A percentile compares a stretch with the other conserved stretches of the same genome.
phyloP scores from a whole-genome alignment of 2,888 invertebrate species.

The Luffia ferchaultella region DNA sequence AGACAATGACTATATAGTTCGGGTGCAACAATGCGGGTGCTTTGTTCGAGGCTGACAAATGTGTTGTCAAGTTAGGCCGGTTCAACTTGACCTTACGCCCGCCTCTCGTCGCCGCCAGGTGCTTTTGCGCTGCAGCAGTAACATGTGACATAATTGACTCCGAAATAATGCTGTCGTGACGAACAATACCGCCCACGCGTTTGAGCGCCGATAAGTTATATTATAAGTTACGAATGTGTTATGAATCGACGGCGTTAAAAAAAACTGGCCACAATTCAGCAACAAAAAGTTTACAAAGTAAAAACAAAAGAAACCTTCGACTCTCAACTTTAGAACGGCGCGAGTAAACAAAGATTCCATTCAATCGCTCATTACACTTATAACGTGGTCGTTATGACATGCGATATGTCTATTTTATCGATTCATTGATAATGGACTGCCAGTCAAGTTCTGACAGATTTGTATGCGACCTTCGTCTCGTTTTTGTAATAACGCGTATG shows the following conservation, averaged over 20 bases:
- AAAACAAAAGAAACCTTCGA: background rate
- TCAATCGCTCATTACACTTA: background rate
- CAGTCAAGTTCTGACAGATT: slow-evolving; percentile 11
- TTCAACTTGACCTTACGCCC: slow-evolving; percentile 41
- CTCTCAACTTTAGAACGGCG: background rate
- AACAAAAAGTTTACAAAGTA: background rate
- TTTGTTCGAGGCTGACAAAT: slow-evolving; percentile 27
- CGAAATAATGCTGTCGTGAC: background rate
- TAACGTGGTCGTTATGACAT: slow-evolving; percentile 13
- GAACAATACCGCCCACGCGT: background rate
- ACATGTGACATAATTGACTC: background rate
- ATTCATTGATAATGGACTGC: slow-evolving; percentile 10
- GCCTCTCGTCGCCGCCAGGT: slow-evolving; percentile 16
- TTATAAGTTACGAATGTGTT: background rate
- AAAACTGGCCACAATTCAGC: background rate
- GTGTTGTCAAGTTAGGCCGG: slow-evolving; percentile 24
- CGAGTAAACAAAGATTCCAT: no score
- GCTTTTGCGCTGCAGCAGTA: no score
- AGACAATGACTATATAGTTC: slow-evolving; percentile 27
- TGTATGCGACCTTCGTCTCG: slow-evolving; percentile 13
- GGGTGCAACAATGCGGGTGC: slow-evolving; percentile 11
- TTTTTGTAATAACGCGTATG: slow-evolving; percentile 5
- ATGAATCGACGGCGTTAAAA: background rate
- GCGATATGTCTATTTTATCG: slow-evolving; percentile 17
- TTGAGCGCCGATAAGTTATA: background rate